Evolutionary conservation across 2,797 vertebrate genomes (phyloP), one percentile per base, ranked within the genome.

Genomic region (Numenius phaeopus): DNA sequence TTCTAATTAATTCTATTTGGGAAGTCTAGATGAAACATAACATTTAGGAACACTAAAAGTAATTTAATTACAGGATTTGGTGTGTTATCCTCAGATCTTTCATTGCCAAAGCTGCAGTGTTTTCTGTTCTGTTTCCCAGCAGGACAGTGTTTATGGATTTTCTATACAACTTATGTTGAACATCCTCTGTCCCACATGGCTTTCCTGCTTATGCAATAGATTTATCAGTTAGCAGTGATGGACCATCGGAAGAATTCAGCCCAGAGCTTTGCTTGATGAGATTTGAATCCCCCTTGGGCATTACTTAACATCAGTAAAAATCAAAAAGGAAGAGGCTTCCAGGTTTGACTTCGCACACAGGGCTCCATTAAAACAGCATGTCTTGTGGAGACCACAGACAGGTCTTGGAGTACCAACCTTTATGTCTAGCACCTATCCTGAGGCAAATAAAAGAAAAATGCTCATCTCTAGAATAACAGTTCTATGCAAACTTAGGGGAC

Each of bases 1-100:
- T 89, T 70, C 96, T 94, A 90, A 97, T 97, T 98, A 98, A 97
- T 96, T 97, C 92, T 94, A 50, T 95, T 97, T 97, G 95, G 91
- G 67, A 94, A 96, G 52, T 59, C 82, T 95, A 96, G 83, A 95
- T 95, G 94, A 97, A 98, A 97, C 93, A 95, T 75, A 97, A 95
- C 90, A 87, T 95, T 97, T 96, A 96, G 94, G 84, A 97, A 89
- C 32, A 70, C 66, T 96, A 94, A 84, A 97, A 97, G 86, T 94
- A 94, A 97, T 97, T 98, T 97, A 94, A 96, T 98, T 98, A 97
- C 86, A 66, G 40, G 82, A 96, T 97, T 92, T 90, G 83, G 90
- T 71, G 49, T 91, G 85, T 78, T 97, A 86, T 96, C 89, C 72
- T 97, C 83, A 88, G 72, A 94, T 92, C 54, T 73, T 94, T 89